phyloP scores from a whole-genome alignment of 2,888 invertebrate genomes.

The Sesia bembeciformis region DNA sequence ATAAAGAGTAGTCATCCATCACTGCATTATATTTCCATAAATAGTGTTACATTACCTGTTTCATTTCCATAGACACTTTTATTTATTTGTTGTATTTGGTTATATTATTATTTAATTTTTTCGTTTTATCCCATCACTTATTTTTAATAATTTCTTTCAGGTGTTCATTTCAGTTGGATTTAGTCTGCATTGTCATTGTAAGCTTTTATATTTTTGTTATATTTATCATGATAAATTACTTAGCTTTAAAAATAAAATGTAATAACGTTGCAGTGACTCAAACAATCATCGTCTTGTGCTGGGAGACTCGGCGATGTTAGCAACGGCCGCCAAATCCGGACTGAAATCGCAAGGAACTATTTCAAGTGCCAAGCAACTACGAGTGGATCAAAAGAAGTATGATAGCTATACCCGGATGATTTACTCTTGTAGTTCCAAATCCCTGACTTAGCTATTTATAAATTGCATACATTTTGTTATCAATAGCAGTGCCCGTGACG shows the following conservation, averaged over 20 bases:
- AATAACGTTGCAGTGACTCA: constrained; percentile 80
- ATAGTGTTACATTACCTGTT: no score
- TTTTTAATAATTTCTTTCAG: neutral
- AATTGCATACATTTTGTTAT: neutral
- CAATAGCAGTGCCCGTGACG: no score
- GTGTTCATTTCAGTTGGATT: neutral
- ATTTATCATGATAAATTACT: neutral
- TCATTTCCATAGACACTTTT: neutral
- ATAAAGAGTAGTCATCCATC: no score
- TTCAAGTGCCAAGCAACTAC: constrained; percentile 89
- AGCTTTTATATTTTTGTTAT: neutral
- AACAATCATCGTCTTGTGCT: constrained; percentile 93
- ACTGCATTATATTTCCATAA: no score
- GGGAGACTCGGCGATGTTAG: constrained; percentile 95
- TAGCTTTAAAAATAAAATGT: neutral
- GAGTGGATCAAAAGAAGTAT: constrained; percentile 92
- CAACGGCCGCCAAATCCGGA: constrained; percentile 83
- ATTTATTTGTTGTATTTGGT: neutral
- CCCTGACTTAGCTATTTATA: neutral
- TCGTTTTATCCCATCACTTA: neutral
- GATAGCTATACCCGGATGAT: constrained; percentile 9
- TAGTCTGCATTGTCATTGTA: neutral
- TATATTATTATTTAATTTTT: neutral
- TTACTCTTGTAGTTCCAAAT: no score
- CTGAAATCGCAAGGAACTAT: constrained; percentile 91